Conservation (phyloP, 2,888 invertebrate genomes). For the Malacosoma neustria region DNA sequence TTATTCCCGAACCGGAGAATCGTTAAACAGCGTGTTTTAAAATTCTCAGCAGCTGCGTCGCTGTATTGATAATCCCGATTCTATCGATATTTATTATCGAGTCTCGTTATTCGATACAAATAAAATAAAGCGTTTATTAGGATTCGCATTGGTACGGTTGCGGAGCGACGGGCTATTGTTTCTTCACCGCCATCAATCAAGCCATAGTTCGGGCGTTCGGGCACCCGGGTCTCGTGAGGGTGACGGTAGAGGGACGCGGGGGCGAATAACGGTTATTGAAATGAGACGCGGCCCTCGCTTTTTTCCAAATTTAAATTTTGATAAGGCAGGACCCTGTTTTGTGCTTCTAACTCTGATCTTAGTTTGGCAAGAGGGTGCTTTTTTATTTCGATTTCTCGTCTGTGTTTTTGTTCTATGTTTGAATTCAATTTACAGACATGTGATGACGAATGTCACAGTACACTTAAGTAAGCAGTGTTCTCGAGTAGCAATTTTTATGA, state of each 20-base stretch:
- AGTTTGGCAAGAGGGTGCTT: conserved; percentile 54
- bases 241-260: conserved; percentile 26
- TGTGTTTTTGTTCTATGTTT: conserved; percentile 43
- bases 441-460: conserved; percentile 8
- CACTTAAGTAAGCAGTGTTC: conserved; percentile 33
- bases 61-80: conserved; percentile 49
- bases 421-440: conserved; percentile 24
- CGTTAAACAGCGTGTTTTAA: conserved; percentile 31
- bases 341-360: conserved; percentile 55
- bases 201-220: conserved; percentile 37
- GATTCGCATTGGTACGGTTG: conserved; percentile 63
- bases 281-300: conserved; percentile 68
- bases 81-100: conserved; percentile 61
- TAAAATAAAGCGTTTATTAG: conserved; percentile 73
- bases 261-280: conserved; percentile 73
- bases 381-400: conserved; percentile 52
- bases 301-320: conserved; percentile 75
- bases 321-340: conserved; percentile 71
- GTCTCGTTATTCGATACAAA: conserved; percentile 63
- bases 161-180: conserved; percentile 64
- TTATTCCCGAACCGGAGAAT: conserved; percentile 22
- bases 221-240: conserved; percentile 25
- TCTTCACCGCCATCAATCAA: conserved; percentile 69
- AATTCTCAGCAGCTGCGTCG: conserved; percentile 44
- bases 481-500: no score